Evolutionary conservation across 2,113 vertebrate species (phyloP), one percentile per base, ranked within the genome.

Genomic region (Tragelaphus buxtoni): DNA sequence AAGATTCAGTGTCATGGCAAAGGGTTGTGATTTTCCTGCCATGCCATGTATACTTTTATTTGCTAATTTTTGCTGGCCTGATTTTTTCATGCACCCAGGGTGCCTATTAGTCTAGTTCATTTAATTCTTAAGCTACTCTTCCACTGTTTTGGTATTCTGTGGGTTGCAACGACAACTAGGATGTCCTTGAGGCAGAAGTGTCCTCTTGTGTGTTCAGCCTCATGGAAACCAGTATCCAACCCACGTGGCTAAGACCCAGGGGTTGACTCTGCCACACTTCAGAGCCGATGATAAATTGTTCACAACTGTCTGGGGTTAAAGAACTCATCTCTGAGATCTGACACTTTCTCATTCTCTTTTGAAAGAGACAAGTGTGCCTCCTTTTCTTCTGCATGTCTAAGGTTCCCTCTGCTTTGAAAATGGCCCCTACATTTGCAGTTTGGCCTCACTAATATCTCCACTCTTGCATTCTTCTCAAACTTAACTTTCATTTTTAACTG

Each of bases 271-370:
- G 7, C 20, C 74, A 49, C 35, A 80, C 47, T 87, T 95, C 51
- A 90, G 47, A 61, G 56, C 26, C 14, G n/a, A 17, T 88, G 81
- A 85, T 56, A 95, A 96, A 97, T 85, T 89, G 69, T 81, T 96
- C 92, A 88, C 74, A 90, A 77, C 88, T 95, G 69, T 82, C 96
- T 35, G 42, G n/a, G 88, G 95, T 85, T 92, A 94, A 88, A 88
- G 42, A 81, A 17, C 42, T 53, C 81, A 69, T 72, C 49, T 88
- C 84, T 47, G 60, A 87, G 72, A 65, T 81, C 9, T 20, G 63
- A 84, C 45, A 28, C 55, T 49, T 87, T 61, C n/a, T 91, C 58
- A 77, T 76, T 65, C 45, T 24, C 32, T 42, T 84, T 92, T n/a
- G 47, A 90, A 94, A 92, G 49, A 84, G 17, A 49, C 18, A 39